Evolutionary conservation across 2,797 vertebrate species (phyloP).

Genomic region (Florisuga fusca): DNA sequence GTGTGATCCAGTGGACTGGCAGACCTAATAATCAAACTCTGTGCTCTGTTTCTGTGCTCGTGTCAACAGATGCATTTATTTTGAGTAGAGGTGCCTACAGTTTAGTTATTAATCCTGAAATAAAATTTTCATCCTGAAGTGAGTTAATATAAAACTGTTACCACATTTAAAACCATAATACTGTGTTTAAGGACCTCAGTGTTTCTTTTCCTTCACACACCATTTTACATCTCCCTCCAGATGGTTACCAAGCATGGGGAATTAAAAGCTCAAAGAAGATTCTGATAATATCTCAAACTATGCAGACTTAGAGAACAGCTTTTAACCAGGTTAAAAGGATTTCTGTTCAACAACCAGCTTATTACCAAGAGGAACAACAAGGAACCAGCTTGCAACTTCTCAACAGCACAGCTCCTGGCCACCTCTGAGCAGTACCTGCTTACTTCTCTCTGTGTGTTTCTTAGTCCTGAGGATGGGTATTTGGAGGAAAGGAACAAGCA

Average conservation of each 20-base stretch:
- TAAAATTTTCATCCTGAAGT: neutral
- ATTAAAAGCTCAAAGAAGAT: slow-evolving; percentile 51
- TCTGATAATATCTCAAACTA: slow-evolving; percentile 61
- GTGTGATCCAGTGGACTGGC: neutral
- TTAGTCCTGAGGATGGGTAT: neutral
- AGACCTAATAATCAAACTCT: neutral
- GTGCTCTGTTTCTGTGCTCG: neutral
- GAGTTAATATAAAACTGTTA: neutral
- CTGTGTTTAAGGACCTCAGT: neutral
- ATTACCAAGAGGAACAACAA: neutral
- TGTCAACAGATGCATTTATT: neutral
- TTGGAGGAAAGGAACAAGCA: neutral
- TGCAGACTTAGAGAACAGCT: slow-evolving; percentile 27
- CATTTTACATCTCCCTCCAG: slow-evolving; percentile 24
- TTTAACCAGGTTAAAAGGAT: slow-evolving; percentile 56
- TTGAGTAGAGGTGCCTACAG: neutral
- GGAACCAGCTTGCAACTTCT: neutral
- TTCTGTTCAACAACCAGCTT: slow-evolving; percentile 48
- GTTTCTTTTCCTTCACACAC: slow-evolving; percentile 42
- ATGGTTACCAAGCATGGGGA: slow-evolving; percentile 36
- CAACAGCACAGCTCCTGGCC: neutral
- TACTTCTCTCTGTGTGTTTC: neutral
- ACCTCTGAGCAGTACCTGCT: rapidly evolving
- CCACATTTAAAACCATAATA: slow-evolving; percentile 29
- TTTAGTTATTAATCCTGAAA: slow-evolving; percentile 19